These are phyloP conservation scores for Apeltes quadracus DNA, from an alignment of 2,113 vertebrate genomes.

Conservation along the genomic window DNA sequence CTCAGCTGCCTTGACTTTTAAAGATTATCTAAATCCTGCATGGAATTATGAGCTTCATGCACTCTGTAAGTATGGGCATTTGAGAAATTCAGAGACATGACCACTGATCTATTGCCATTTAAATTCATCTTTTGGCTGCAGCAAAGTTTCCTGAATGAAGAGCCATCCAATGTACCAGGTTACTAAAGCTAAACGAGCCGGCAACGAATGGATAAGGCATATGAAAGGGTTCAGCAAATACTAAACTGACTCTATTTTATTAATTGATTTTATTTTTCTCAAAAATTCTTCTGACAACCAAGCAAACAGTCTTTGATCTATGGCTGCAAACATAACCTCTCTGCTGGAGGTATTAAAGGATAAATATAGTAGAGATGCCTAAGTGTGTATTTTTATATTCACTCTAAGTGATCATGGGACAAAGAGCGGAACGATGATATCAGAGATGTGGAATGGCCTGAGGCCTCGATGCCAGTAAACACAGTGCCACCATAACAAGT, in stretches of 20 bases:
- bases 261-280: background rate
- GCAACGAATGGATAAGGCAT: background rate
- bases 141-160: background rate
- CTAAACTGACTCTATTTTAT: background rate
- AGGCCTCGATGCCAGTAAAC: slow-evolving; percentile 42
- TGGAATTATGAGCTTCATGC: background rate
- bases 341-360: slow-evolving; percentile 1
- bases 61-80: background rate
- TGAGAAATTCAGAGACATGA: background rate
- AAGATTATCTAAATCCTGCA: slow-evolving; percentile 24
- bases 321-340: background rate
- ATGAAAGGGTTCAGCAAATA: background rate
- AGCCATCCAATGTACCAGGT: background rate
- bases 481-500: slow-evolving; percentile 41
- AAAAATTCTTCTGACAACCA: background rate
- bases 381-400: slow-evolving; percentile 35
- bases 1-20: slow-evolving; percentile 1
- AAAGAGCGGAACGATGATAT: slow-evolving; percentile 41
- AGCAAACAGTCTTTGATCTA: background rate
- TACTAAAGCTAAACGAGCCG: background rate
- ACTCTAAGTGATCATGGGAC: slow-evolving; percentile 47
- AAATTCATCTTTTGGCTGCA: background rate
- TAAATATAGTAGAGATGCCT: background rate
- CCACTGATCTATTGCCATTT: background rate
- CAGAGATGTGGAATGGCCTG: slow-evolving; percentile 58